phyloP scores from a whole-genome alignment of 2,797 vertebrate genomes.

The Chaetophractus vellerosus region DNA sequence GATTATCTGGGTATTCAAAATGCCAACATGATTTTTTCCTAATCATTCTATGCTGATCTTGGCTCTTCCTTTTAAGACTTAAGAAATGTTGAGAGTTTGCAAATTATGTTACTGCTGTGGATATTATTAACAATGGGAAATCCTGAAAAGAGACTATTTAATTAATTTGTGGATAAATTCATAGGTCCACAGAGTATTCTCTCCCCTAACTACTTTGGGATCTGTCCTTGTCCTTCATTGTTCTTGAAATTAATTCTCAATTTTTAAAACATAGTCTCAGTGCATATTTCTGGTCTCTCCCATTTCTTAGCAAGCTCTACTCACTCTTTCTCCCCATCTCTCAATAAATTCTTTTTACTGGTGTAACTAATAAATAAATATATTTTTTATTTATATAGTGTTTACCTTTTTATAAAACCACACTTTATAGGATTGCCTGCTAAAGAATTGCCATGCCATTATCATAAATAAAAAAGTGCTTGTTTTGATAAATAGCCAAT shows the following conservation, averaged over 20 bases:
- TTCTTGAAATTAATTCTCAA: conserved; percentile 70
- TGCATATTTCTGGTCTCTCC: too few relatives aligned
- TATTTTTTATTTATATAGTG: background rate
- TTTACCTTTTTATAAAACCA: conserved; percentile 23
- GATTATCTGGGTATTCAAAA: background rate
- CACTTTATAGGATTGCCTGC: background rate
- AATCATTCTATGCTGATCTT: conserved; percentile 73
- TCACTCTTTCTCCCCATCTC: too few relatives aligned
- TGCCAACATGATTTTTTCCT: background rate
- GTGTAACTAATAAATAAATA: too few relatives aligned
- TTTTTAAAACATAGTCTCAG: background rate
- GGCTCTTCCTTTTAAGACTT: conserved; percentile 61
- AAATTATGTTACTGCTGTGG: conserved; percentile 80
- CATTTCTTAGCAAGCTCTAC: too few relatives aligned
- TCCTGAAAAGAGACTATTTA: conserved; percentile 86
- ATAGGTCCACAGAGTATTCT: conserved; percentile 77
- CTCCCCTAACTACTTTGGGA: conserved; percentile 67
- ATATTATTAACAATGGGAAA: conserved; percentile 77
- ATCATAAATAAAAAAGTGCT: conserved; percentile 27
- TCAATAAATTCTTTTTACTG: too few relatives aligned
- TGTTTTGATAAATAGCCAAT: conserved; percentile 12
- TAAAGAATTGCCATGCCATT: background rate
- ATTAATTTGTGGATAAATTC: conserved; percentile 85
- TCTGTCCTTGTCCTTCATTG: conserved; percentile 77
- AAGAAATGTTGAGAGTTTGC: conserved; percentile 75